Evolutionary conservation across 2,888 invertebrate genomes (phyloP).

Genomic region (Nowickia ferox): DNA sequence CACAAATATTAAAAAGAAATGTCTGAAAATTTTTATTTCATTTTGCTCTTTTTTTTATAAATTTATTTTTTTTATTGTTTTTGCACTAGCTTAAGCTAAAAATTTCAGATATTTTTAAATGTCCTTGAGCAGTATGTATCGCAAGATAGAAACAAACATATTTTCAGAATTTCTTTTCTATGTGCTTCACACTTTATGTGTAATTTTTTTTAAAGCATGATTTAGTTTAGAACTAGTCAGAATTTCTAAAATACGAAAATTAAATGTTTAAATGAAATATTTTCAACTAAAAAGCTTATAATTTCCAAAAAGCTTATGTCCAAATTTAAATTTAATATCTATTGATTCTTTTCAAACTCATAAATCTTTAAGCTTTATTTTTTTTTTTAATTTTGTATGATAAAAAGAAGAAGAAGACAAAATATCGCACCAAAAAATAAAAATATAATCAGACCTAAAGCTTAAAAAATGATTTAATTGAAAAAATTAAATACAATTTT

Average conservation of each 20-base stretch:
- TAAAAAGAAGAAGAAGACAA: too few species aligned
- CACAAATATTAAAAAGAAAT: constrained; percentile 47
- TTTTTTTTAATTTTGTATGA: too few species aligned
- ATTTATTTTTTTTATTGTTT: background rate
- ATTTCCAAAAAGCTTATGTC: too few species aligned
- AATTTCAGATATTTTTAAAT: constrained; percentile 80
- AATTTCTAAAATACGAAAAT: constrained; percentile 1
- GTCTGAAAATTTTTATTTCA: constrained; percentile 29
- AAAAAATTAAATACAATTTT: too few species aligned
- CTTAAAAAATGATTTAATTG: too few species aligned
- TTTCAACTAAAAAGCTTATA: too few species aligned
- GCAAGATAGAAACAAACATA: constrained; percentile 32
- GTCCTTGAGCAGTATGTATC: constrained; percentile 79
- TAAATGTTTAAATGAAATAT: background rate
- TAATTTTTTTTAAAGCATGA: constrained; percentile 12
- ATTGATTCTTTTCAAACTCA: too few species aligned
- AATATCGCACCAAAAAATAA: too few species aligned
- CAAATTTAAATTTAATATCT: too few species aligned
- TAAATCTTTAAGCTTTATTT: too few species aligned
- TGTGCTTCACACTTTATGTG: background rate
- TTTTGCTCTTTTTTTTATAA: constrained; percentile 1
- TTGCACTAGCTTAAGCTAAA: constrained; percentile 76
- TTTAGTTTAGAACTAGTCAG: constrained; percentile 19
- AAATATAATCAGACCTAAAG: too few species aligned
- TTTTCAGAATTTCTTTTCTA: constrained; percentile 1